Conservation (phyloP, 2,797 vertebrate species). For the Smutsia temminckii region DNA sequence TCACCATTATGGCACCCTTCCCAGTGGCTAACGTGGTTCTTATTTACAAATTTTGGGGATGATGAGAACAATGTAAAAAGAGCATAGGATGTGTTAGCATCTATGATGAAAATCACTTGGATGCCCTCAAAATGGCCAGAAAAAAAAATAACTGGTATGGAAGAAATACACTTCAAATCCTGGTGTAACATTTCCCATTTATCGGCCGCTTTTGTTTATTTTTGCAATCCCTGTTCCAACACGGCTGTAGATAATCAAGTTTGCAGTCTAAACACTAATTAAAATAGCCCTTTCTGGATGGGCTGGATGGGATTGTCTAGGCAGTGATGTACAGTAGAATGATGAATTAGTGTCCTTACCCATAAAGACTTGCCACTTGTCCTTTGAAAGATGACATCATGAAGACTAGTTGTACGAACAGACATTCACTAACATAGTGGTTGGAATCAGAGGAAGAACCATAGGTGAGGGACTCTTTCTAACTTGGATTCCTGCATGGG, state of each 20-base stretch:
- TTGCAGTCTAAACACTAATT: background rate
- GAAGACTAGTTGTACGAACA: background rate
- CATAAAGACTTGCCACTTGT: background rate
- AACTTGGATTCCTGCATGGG: background rate
- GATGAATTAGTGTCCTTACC: background rate
- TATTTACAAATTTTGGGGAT: background rate
- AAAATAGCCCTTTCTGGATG: background rate
- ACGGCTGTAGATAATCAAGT: background rate
- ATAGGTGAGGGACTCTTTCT: background rate
- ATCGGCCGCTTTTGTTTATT: background rate
- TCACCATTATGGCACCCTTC: background rate
- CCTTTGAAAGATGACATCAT: background rate
- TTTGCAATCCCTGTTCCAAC: background rate
- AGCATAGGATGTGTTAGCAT: background rate
- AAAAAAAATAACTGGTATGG: background rate
- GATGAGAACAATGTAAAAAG: background rate
- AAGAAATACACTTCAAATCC: too few relatives aligned
- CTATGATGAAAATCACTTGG: background rate
- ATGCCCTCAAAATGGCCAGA: background rate
- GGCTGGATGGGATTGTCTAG: background rate
- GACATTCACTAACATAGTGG: background rate
- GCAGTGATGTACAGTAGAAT: background rate
- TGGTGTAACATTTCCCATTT: background rate
- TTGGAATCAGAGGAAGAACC: background rate
- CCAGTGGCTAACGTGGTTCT: background rate